Evolutionary conservation across 2,797 vertebrate species (phyloP).

Genomic region (Micropoecilia bifurca): DNA sequence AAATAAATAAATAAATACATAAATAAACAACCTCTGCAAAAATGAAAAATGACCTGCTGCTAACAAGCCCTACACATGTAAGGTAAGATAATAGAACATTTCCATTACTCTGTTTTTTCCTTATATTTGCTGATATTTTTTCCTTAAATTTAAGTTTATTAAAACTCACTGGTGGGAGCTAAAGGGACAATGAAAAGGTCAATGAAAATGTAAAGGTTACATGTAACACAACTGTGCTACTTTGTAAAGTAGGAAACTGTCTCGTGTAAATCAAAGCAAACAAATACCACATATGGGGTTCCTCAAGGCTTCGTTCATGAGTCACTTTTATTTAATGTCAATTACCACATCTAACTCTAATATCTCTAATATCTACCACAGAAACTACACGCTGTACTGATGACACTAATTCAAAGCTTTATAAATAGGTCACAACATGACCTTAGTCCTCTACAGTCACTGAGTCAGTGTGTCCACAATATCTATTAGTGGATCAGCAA

Average conservation of each 20-base stretch:
- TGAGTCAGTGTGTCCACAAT: not conserved
- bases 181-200: constrained; percentile 32
- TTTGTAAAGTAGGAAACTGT: not conserved
- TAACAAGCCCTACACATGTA: constrained; percentile 11
- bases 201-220: no score
- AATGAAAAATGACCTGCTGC: not conserved
- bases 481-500: not conserved
- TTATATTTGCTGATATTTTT: no score
- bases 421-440: not conserved
- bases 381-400: not conserved
- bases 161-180: constrained; percentile 42
- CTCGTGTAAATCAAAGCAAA: not conserved
- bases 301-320: not conserved
- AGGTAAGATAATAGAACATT: constrained; percentile 59
- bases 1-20: no score
- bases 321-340: not conserved
- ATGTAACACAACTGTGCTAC: not conserved
- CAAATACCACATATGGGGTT: not conserved
- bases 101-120: constrained; percentile 68
- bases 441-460: not conserved
- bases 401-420: not conserved
- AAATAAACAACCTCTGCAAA: not conserved
- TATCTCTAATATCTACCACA: not conserved
- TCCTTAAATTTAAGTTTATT: constrained; percentile 4
- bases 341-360: not conserved